A percentile compares a stretch with the other conserved stretches of the same genome.
Evolutionary conservation across 2,797 vertebrate genomes (phyloP).

Genomic region (Thaleichthys pacificus): DNA sequence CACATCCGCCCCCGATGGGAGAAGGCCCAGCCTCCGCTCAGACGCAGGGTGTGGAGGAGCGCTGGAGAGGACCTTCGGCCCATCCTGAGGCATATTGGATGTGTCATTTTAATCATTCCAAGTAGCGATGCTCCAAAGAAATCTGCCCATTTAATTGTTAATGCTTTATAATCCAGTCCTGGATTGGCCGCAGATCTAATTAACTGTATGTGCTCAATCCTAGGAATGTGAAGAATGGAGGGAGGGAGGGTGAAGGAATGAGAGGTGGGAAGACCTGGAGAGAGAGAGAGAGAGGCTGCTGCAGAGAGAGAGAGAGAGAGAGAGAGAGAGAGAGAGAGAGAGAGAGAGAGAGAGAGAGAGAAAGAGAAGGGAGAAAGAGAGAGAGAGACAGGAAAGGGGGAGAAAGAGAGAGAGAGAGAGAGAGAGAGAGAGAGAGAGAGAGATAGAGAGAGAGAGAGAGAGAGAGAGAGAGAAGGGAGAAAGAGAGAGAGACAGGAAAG

Average conservation of each 20-base stretch:
- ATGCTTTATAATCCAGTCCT: conserved; percentile 46
- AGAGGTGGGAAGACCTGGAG: background rate
- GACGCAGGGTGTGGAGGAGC: background rate
- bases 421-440: too few species aligned
- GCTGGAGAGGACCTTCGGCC: background rate
- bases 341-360: background rate
- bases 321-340: background rate
- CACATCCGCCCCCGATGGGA: background rate
- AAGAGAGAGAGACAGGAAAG: background rate
- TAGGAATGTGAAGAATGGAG: conserved; percentile 16
- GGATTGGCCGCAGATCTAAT: conserved; percentile 48
- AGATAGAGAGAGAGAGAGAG: background rate
- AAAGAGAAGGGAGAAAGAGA: background rate
- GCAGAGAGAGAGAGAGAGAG: background rate
- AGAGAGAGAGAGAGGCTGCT: background rate
- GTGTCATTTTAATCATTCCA: conserved; percentile 45
- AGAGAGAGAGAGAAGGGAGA: background rate
- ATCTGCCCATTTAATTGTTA: conserved; percentile 33
- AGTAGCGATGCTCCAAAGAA: conserved; percentile 39
- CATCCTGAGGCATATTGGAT: conserved; percentile 18
- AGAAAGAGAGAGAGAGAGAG: conserved; percentile 5
- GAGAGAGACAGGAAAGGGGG: background rate
- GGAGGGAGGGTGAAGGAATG: background rate
- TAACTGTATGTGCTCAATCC: conserved; percentile 27
- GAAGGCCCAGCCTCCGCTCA: background rate